phyloP scores from a whole-genome alignment of 1,140 invertebrate species.

The Phocides pigmalion region DNA sequence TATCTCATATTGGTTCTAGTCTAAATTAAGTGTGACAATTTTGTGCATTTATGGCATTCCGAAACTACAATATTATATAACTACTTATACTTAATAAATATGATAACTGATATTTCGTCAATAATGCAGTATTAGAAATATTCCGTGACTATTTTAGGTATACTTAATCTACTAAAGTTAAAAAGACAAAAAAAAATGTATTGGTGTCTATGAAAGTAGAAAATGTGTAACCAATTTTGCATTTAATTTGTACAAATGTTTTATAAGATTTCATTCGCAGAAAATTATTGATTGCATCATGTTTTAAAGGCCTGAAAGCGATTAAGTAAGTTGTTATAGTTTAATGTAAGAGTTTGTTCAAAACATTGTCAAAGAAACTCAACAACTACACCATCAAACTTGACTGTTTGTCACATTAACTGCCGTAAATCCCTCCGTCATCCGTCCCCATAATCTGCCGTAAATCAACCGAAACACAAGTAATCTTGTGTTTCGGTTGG shows the following conservation, averaged over 20 bases:
- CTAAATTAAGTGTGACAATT: slow-evolving; percentile 34
- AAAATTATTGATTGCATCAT: background rate
- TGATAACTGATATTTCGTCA: background rate
- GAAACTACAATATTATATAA: slow-evolving; percentile 24
- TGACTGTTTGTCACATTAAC: too few species aligned
- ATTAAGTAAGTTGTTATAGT: too few species aligned
- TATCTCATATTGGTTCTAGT: slow-evolving; percentile 39
- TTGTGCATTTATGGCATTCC: slow-evolving; percentile 43
- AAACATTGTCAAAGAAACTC: too few species aligned
- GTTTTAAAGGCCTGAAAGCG: background rate
- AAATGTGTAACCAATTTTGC: slow-evolving; percentile 13
- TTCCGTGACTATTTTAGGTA: slow-evolving; percentile 18
- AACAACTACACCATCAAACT: too few species aligned
- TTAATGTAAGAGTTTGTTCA: too few species aligned
- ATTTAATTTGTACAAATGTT: slow-evolving; percentile 26
- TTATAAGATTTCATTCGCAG: background rate
- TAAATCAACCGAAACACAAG: too few species aligned
- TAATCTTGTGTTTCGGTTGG: too few species aligned
- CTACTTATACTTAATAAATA: background rate
- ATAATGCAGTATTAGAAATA: slow-evolving; percentile 18
- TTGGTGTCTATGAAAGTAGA: slow-evolving; percentile 21
- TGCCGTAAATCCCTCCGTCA: too few species aligned
- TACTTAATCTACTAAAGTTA: slow-evolving; percentile 3
- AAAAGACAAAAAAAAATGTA: slow-evolving; percentile 6
- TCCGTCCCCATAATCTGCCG: too few species aligned